Percentiles rank a stretch among this genome's conserved stretches.
phyloP scores from a whole-genome alignment of 2,113 vertebrate genomes.

The Epinephelus cyanopodus region DNA sequence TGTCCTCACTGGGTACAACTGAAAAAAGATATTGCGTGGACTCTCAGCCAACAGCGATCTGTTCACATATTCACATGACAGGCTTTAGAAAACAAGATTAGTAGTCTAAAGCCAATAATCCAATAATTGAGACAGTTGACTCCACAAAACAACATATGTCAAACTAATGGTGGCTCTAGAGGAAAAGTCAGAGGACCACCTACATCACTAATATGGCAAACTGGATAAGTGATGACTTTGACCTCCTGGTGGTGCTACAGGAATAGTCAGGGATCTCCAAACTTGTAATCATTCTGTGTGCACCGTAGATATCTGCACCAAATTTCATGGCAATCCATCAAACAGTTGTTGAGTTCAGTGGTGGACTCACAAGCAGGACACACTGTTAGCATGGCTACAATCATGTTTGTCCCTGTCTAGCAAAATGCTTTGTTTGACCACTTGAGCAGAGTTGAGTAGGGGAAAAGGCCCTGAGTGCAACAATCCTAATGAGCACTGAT shows the following conservation, averaged over 20 bases:
- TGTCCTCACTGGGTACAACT: no score
- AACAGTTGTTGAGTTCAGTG: neutral
- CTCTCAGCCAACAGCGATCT: no score
- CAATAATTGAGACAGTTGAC: neutral
- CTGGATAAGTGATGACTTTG: no score
- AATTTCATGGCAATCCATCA: neutral
- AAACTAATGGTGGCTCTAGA: neutral
- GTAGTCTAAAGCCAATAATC: neutral
- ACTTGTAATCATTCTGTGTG: neutral
- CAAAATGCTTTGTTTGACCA: neutral
- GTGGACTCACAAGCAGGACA: no score
- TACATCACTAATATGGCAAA: no score
- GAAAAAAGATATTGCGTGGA: no score
- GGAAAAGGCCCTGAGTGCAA: neutral
- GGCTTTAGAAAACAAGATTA: neutral
- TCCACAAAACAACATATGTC: neutral
- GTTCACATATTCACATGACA: neutral
- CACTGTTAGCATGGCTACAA: neutral
- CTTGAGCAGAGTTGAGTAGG: neutral
- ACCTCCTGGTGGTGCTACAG: neutral
- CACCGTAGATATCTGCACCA: neutral
- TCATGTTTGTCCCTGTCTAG: neutral
- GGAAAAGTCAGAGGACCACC: no score
- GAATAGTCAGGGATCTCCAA: neutral
- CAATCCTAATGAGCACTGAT: constrained; percentile 33